Conservation (phyloP, 2,113 vertebrate genomes). For the Labrus mixtus region DNA sequence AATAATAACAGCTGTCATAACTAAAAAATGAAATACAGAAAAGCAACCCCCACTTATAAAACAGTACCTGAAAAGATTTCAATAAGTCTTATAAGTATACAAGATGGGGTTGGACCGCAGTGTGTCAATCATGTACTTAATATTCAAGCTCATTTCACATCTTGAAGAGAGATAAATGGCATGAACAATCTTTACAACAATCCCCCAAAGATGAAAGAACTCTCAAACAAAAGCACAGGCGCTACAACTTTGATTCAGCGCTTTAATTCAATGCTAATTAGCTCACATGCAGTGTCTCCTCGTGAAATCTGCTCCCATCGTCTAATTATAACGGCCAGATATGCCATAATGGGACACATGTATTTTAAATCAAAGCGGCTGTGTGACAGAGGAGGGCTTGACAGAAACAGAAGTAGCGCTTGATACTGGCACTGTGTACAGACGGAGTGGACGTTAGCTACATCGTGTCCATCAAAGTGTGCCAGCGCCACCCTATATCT, state of each 20-base stretch:
- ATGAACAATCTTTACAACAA: slow-evolving; percentile 80
- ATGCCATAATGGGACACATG: slow-evolving; percentile 65
- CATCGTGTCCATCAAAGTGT: slow-evolving; percentile 26
- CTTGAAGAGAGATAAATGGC: slow-evolving; percentile 80
- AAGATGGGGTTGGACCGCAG: slow-evolving; percentile 40
- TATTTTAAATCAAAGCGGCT: slow-evolving; percentile 67
- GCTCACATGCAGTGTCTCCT: slow-evolving; percentile 77
- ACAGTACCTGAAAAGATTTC: slow-evolving; percentile 31
- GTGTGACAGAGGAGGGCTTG: slow-evolving; percentile 48
- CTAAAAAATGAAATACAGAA: slow-evolving; percentile 14
- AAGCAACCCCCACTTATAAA: slow-evolving; percentile 3
- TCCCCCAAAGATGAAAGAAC: slow-evolving; percentile 81
- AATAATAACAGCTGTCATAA: slow-evolving; percentile 7
- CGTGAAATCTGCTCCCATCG: slow-evolving; percentile 73
- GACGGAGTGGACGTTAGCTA: slow-evolving; percentile 28
- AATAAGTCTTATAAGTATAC: slow-evolving; percentile 30
- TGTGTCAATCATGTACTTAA: slow-evolving; percentile 74
- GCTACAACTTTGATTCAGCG: slow-evolving; percentile 81
- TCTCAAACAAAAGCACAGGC: slow-evolving; percentile 79
- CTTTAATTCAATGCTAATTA: slow-evolving; percentile 85
- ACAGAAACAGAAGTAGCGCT: slow-evolving; percentile 3
- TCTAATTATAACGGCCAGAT: slow-evolving; percentile 80
- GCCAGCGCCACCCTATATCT: slow-evolving; percentile 30
- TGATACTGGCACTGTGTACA: slow-evolving; percentile 13
- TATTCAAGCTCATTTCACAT: slow-evolving; percentile 78